A percentile compares a stretch with the other conserved stretches of the same genome.
These are phyloP conservation scores for Prosopocoilus inquinatus DNA, from an alignment of 2,888 invertebrate species.

Conservation along the genomic window DNA sequence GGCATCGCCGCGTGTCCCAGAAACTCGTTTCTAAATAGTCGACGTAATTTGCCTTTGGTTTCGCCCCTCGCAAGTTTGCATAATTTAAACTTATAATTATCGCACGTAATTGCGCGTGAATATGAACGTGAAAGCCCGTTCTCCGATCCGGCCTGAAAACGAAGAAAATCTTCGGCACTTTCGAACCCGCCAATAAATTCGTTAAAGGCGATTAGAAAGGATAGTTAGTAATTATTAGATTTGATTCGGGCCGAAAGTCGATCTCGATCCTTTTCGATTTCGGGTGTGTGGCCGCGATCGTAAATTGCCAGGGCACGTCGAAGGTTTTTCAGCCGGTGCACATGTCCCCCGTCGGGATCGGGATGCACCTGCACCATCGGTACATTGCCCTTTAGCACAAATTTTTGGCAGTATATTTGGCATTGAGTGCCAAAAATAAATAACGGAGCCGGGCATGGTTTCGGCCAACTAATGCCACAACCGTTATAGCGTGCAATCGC, in stretches of 20 bases:
- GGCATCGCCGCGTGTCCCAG: no score
- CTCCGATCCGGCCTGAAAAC: no score
- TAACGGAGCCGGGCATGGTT: not conserved
- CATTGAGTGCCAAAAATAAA: slow-evolving; percentile 30
- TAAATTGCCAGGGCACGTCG: not conserved
- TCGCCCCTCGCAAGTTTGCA: no score
- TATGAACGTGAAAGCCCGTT: no score
- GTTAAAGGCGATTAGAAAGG: no score
- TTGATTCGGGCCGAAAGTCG: not conserved
- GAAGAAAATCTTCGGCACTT: no score
- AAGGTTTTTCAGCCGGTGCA: not conserved
- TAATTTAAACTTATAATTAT: no score
- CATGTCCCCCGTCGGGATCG: not conserved
- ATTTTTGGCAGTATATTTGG: slow-evolving; percentile 30
- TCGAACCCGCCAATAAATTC: no score
- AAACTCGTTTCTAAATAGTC: no score
- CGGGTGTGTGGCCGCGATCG: not conserved
- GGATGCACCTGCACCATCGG: slow-evolving; percentile 22
- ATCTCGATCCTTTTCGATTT: not conserved
- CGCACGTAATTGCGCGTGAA: no score
- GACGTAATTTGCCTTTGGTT: no score
- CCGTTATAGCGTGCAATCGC: not conserved
- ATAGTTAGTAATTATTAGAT: no score
- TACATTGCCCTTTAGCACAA: slow-evolving; percentile 32
- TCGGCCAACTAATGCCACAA: not conserved